Evolutionary conservation across 1,140 invertebrate genomes (phyloP).

Genomic region (Neodiprion pinetum): DNA sequence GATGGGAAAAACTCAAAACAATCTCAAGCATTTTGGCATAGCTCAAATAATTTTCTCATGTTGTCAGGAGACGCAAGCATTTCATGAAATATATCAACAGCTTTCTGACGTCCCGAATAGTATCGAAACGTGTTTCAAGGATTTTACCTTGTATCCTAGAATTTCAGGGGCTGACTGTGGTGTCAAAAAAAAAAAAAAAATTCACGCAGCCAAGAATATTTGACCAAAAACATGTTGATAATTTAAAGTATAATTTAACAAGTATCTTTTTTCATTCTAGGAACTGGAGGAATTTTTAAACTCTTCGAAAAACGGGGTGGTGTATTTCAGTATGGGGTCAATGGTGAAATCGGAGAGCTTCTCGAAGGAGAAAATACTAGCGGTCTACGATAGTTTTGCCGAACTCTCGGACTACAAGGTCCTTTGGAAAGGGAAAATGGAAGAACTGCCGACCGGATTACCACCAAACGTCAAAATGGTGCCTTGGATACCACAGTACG

Average conservation of each 20-base stretch:
- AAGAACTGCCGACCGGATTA: conserved; percentile 47
- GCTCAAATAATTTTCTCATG: no score
- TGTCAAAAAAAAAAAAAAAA: neutral
- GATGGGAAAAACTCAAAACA: no score
- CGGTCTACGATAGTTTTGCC: conserved; percentile 40
- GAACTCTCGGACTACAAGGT: conserved; percentile 44
- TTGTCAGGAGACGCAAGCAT: no score
- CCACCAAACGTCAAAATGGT: conserved; percentile 67
- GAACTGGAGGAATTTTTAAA: conserved; percentile 72
- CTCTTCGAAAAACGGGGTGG: conserved; percentile 70
- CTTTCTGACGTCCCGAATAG: conserved; percentile 11
- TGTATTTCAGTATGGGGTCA: conserved; percentile 79
- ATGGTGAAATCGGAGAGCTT: conserved; percentile 70
- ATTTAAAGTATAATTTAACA: conserved; percentile 11
- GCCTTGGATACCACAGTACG: conserved; percentile 71
- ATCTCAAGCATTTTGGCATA: no score
- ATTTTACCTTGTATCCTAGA: no score
- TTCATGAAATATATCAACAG: no score
- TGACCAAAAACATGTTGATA: no score
- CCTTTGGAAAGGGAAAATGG: conserved; percentile 39
- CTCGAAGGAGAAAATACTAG: conserved; percentile 29
- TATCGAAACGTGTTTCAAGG: no score
- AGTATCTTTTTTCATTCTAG: conserved; percentile 55
- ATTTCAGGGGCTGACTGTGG: conserved; percentile 35
- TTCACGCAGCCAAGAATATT: no score